Conservation (phyloP, 1,140 invertebrate species). For the Neodiprion pinetum region DNA sequence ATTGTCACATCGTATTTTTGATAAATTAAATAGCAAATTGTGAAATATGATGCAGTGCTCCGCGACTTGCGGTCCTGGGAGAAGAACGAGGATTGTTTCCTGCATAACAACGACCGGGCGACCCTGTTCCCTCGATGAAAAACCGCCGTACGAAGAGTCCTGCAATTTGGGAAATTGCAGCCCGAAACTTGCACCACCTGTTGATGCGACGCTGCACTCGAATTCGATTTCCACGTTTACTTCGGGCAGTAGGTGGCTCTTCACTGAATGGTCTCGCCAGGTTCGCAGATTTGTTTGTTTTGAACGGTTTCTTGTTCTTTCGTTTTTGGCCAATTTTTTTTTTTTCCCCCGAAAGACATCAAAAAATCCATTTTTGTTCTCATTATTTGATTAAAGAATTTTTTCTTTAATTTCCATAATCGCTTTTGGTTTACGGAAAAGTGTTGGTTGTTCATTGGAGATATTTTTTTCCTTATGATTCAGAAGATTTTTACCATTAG, state of each 20-base stretch:
- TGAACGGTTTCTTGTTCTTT: not conserved
- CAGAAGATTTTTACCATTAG: no score
- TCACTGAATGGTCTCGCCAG: slow-evolving; percentile 51
- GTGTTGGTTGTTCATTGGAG: no score
- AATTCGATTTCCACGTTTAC: slow-evolving; percentile 5
- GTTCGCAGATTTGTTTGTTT: slow-evolving; percentile 30
- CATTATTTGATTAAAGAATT: slow-evolving; percentile 8
- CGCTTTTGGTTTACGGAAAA: not conserved
- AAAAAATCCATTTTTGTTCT: slow-evolving; percentile 12
- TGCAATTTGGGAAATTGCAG: slow-evolving; percentile 43
- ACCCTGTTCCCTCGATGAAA: slow-evolving; percentile 37
- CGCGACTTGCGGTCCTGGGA: slow-evolving; percentile 47
- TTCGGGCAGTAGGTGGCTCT: slow-evolving; percentile 39
- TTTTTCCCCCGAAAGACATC: not conserved
- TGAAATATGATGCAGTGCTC: slow-evolving; percentile 42
- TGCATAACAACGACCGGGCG: slow-evolving; percentile 46
- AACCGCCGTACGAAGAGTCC: slow-evolving; percentile 42
- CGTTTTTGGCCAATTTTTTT: not conserved
- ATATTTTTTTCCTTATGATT: no score
- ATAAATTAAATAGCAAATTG: not conserved
- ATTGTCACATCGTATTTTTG: not conserved
- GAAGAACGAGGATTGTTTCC: slow-evolving; percentile 48
- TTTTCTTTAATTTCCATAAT: slow-evolving; percentile 10
- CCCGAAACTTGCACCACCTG: not conserved
- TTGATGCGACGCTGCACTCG: not conserved